Conservation (phyloP, 2,113 vertebrate genomes). For the Natator depressus region DNA sequence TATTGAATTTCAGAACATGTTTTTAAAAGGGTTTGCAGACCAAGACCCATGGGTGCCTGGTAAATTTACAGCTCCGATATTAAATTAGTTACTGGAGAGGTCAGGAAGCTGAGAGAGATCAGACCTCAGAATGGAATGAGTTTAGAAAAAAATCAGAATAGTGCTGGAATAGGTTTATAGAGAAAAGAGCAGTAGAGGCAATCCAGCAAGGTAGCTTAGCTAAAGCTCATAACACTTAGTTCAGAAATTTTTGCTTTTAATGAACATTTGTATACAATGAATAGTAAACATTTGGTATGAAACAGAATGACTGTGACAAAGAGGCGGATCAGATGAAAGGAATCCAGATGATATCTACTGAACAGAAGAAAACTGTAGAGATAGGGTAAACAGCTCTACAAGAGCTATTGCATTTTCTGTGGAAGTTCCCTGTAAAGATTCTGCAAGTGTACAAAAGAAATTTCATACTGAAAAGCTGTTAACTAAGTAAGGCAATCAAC, state of each 20-base stretch:
- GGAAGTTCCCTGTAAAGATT: not conserved
- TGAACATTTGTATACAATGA: not conserved
- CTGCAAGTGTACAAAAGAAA: not conserved
- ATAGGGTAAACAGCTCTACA: not conserved
- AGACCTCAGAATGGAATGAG: not conserved
- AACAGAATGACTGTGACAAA: not conserved
- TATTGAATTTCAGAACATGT: not conserved
- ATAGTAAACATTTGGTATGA: not conserved
- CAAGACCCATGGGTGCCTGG: not conserved
- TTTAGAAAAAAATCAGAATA: not conserved
- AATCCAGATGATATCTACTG: not conserved
- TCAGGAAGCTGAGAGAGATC: not conserved
- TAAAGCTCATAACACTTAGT: accelerated
- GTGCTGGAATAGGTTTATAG: not conserved
- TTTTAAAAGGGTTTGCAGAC: not conserved
- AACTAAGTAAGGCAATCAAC: too few relatives aligned
- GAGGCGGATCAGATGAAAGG: not conserved
- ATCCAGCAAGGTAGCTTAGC: not conserved
- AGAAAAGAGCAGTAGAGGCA: not conserved
- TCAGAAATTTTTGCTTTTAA: not conserved
- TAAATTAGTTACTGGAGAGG: not conserved
- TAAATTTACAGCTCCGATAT: not conserved
- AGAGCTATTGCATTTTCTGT: not conserved
- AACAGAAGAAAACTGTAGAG: accelerated
- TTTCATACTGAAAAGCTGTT: not conserved